A percentile compares a stretch with the other conserved stretches of the same genome.
These are phyloP conservation scores for Erannis defoliaria DNA, from an alignment of 2,888 invertebrate genomes.

Conservation along the genomic window DNA sequence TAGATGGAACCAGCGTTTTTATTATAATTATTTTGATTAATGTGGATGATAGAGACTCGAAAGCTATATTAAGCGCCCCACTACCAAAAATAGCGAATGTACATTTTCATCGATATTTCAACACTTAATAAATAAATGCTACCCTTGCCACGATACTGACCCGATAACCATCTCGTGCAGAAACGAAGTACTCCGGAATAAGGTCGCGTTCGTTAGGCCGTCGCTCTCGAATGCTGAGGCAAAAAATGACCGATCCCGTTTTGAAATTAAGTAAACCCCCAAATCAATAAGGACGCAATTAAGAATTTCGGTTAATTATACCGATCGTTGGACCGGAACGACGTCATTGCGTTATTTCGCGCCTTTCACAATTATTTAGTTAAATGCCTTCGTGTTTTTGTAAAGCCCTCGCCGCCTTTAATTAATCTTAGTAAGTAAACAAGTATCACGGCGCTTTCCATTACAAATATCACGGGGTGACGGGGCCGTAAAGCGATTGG, in stretches of 20 bases:
- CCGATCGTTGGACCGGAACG: conserved; percentile 49
- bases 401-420: conserved; percentile 24
- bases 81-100: not conserved
- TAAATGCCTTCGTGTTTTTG: conserved; percentile 32
- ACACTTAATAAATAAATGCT: conserved; percentile 24
- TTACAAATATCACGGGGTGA: conserved; percentile 39
- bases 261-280: conserved; percentile 52
- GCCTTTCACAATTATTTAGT: conserved; percentile 39
- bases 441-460: conserved; percentile 31
- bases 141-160: conserved; percentile 28
- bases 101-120: conserved; percentile 1
- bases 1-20: conserved; percentile 7
- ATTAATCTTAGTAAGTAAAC: conserved; percentile 32
- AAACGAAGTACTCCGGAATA: conserved; percentile 36
- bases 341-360: conserved; percentile 48
- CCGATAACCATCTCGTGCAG: conserved; percentile 39
- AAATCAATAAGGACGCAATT: conserved; percentile 63
- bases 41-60: conserved; percentile 4
- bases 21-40: conserved; percentile 4
- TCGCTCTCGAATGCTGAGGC: conserved; percentile 33
- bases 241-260: conserved; percentile 50
- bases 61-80: conserved; percentile 1
- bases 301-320: conserved; percentile 64
- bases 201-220: conserved; percentile 36
- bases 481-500: conserved; percentile 21